Percentiles rank a stretch among this genome's conserved stretches.
Conservation (phyloP, 1,140 invertebrate species). For the Amphibalanus amphitrite region DNA sequence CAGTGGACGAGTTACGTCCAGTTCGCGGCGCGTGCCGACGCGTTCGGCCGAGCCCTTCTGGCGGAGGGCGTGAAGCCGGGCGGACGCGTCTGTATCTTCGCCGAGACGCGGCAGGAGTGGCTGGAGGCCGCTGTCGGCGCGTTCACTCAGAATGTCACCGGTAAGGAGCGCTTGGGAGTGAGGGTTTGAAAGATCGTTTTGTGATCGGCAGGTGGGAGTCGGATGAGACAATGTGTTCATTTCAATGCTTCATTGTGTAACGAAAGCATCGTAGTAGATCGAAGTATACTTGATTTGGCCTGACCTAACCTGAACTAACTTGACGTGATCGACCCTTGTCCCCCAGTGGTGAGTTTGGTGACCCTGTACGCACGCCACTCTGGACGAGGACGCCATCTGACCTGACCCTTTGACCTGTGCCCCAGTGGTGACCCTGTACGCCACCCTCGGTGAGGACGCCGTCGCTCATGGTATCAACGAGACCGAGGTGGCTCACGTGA, state of each 20-base stretch:
- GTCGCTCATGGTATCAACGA: conserved; percentile 90
- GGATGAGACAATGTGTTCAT: no score
- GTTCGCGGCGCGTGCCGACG: conserved; percentile 48
- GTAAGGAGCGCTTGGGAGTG: no score
- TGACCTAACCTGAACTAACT: no score
- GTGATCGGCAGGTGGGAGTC: no score
- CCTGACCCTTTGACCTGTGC: background rate
- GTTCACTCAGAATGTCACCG: conserved; percentile 77
- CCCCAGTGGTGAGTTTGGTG: background rate
- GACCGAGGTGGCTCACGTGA: conserved; percentile 63
- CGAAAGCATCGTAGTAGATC: no score
- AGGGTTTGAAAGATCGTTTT: no score
- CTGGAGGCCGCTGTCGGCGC: conserved; percentile 83
- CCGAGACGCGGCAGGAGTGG: conserved; percentile 95
- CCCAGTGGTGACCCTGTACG: conserved; percentile 84
- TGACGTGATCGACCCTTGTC: no score
- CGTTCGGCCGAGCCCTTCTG: conserved; percentile 60
- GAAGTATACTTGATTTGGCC: no score
- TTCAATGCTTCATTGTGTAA: no score
- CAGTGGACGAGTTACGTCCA: conserved; percentile 73
- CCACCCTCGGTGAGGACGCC: conserved; percentile 89
- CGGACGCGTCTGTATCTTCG: conserved; percentile 76
- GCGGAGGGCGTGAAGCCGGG: conserved; percentile 40
- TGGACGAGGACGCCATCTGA: background rate
- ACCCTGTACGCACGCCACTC: background rate